Conservation (phyloP, 2,888 invertebrate species). For the Cataglyphis altisquamis region DNA sequence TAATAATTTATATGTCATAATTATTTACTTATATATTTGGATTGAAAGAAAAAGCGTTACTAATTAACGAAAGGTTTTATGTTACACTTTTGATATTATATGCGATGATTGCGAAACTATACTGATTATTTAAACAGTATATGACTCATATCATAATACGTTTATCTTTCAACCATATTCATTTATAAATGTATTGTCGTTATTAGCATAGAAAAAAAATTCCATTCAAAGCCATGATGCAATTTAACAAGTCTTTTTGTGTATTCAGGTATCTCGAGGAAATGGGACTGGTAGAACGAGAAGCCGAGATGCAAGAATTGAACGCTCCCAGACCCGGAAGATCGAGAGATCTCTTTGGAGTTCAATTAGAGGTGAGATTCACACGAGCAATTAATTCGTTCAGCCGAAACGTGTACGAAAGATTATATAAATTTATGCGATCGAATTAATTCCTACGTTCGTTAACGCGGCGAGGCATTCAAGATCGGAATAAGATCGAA, state of each 20-base stretch:
- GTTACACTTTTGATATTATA: slow-evolving; percentile 1
- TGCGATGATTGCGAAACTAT: neutral
- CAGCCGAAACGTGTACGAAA: neutral
- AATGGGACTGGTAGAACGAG: slow-evolving; percentile 84
- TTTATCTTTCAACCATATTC: neutral
- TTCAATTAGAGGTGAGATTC: slow-evolving; percentile 88
- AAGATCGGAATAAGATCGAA: slow-evolving; percentile 19
- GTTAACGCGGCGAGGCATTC: neutral
- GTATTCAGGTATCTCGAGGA: slow-evolving; percentile 71
- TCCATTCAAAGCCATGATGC: neutral
- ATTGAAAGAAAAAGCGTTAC: slow-evolving; percentile 51
- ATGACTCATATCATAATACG: neutral
- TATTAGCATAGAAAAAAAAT: neutral
- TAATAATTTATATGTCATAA: slow-evolving; percentile 28
- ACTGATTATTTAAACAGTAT: neutral
- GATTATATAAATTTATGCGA: neutral
- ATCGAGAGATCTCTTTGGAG: slow-evolving; percentile 88
- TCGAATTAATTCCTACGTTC: neutral
- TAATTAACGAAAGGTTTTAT: slow-evolving; percentile 18
- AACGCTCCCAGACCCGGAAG: slow-evolving; percentile 86
- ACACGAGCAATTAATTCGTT: neutral
- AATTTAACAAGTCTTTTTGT: slow-evolving; percentile 22
- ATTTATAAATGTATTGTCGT: neutral
- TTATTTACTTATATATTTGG: neutral
- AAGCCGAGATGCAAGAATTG: slow-evolving; percentile 83